These are phyloP conservation scores for Mohoua ochrocephala DNA, from an alignment of 2,113 vertebrate species.

Conservation along the genomic window DNA sequence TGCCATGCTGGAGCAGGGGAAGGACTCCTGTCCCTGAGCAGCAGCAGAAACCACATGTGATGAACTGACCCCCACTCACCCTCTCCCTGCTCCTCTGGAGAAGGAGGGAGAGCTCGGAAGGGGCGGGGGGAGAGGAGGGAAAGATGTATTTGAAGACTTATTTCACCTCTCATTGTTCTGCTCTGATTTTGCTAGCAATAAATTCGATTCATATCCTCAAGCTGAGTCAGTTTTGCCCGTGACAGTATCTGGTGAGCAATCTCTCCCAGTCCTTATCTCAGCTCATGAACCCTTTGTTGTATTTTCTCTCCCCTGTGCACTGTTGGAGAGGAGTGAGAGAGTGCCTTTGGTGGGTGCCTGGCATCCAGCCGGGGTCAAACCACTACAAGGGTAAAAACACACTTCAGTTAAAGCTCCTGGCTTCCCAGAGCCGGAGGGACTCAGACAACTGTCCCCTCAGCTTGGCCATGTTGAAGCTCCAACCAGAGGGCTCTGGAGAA, in stretches of 20 bases:
- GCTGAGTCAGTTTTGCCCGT: neutral
- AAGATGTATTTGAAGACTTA: neutral
- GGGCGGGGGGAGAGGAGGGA: neutral
- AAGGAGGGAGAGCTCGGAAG: neutral
- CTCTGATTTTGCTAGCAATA: neutral
- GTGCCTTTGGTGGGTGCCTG: neutral
- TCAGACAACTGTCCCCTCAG: neutral
- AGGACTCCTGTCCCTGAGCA: neutral
- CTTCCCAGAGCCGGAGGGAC: neutral
- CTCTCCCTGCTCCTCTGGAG: neutral
- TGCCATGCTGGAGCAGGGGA: neutral
- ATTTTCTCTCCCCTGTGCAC: neutral
- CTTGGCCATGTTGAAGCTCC: neutral
- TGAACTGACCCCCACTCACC: neutral
- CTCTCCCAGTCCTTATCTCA: neutral
- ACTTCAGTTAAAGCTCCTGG: neutral
- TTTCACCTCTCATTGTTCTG: neutral
- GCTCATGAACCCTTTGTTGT: neutral
- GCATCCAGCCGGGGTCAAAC: neutral
- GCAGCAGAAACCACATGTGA: accelerated
- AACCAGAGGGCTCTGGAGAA: neutral
- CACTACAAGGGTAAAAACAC: neutral
- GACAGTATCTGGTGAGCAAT: neutral
- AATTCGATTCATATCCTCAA: neutral
- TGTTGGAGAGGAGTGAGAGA: neutral